phyloP scores from a whole-genome alignment of 2,113 vertebrate species.

The Cyanistes caeruleus region DNA sequence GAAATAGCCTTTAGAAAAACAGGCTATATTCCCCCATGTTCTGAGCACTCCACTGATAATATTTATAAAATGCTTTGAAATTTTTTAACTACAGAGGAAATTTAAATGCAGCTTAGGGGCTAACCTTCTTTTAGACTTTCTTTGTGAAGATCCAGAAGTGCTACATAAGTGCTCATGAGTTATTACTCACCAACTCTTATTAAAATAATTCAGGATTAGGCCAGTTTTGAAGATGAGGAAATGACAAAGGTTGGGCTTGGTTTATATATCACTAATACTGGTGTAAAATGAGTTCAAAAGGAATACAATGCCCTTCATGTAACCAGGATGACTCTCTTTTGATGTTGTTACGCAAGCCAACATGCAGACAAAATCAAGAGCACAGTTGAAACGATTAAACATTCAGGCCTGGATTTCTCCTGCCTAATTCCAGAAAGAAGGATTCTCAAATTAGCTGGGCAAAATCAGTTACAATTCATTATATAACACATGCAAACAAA shows the following conservation, averaged over 20 bases:
- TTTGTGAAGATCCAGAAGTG: neutral
- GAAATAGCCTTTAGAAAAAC: neutral
- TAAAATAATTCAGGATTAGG: neutral
- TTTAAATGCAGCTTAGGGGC: neutral
- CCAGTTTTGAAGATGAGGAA: neutral
- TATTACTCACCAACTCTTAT: neutral
- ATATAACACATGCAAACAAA: neutral
- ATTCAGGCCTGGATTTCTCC: neutral
- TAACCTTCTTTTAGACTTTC: neutral
- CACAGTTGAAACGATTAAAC: neutral
- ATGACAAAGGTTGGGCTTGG: neutral
- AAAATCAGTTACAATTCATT: neutral
- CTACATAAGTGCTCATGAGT: neutral
- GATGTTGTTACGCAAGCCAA: neutral
- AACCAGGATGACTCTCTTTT: neutral
- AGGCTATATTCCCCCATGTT: neutral
- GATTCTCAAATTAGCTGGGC: neutral
- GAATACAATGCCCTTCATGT: neutral
- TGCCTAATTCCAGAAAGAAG: neutral
- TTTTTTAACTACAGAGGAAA: neutral
- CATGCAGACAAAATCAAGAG: neutral
- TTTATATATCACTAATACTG: neutral
- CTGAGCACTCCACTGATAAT: neutral
- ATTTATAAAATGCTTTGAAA: neutral
- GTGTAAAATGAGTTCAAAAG: neutral